Evolutionary conservation across 2,797 vertebrate genomes (phyloP), one percentile per base, ranked within the genome.

Genomic region (Dallia pectoralis): DNA sequence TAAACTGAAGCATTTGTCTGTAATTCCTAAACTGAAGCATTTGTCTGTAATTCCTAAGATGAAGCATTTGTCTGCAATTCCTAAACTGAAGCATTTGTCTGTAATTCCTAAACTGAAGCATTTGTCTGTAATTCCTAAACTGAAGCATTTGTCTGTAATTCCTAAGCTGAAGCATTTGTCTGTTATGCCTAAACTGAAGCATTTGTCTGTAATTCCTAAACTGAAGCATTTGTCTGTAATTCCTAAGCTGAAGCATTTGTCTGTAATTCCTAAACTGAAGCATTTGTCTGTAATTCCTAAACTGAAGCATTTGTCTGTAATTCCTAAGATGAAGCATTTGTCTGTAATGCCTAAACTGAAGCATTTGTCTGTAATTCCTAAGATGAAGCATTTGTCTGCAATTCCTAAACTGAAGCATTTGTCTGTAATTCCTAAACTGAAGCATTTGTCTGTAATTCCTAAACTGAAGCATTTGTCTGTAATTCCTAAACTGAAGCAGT

Each of bases 81-180:
- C n/a, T n/a, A n/a, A n/a, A n/a, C n/a, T n/a, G n/a, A n/a, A n/a
- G n/a, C n/a, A n/a, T n/a, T n/a, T n/a, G n/a, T n/a, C n/a, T n/a
- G n/a, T 64, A 19, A 19, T 30, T 30, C 30, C 12, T 18, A 16
- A 32, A 7, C 70, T 75, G 12, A 25, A 36, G 40, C 22, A 1
- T 18, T 5, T 67, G 27, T 70, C 48, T 36, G 49, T 89, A 73
- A 84, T 74, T 32, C n/a, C n/a, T n/a, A n/a, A n/a, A n/a, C n/a
- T n/a, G n/a, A n/a, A n/a, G n/a, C n/a, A n/a, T n/a, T n/a, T n/a
- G n/a, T n/a, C n/a, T n/a, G n/a, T 64, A 19, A 19, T 30, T 30
- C 30, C 12, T 18, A 16, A 32, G 16, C 70, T 75, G 12, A 25
- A 36, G 40, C 22, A 1, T 18, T 5, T 67, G 27, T 70, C 48